Base-by-base conservation (phyloP, 1,140 invertebrate genomes). In the Protaetia brevitarsis region DNA sequence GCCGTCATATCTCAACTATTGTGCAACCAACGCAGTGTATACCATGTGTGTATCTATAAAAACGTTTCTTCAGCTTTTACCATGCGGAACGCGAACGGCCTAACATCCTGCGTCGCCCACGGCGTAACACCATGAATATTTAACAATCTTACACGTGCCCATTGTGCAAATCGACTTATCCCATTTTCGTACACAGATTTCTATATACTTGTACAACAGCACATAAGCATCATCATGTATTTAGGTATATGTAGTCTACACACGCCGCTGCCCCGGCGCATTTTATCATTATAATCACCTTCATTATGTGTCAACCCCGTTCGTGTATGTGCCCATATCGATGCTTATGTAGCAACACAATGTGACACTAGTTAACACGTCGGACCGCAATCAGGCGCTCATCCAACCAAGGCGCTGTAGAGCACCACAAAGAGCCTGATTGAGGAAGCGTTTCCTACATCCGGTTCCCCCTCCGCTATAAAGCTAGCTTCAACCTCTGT, bases 71-170 rank as follows among this genome's bases (percentile, higher is more conserved):
- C 34, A 23, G 21, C 21, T 51, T 51, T 51, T 51, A 19, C 41
- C 41, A 51, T 51, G 41, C 41, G 19, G 13, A 51, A 51, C 41
- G 41, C 19, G 41, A 16, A 19, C 13, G 41, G 13, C 16, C 3
- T 8, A 19, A 51, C 41, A 51, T 51, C 41, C 41, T 51, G 41
- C 41, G 41, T 51, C 41, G 19, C 19, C 41, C 16, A 51, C 41
- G 19, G 26, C 41, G 41, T 23, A 51, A 51, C 16, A 19, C 13
- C 16, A 19, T 51, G 41, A 51, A 51, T 51, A 51, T 51, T 51
- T 51, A 51, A 51, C 41, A 19, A 16, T 51, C 41, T 51, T 19
- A 51, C 41, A 51, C 41, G 41, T 51, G 41, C 41, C 41, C 41
- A 19, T 19, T 51, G 41, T 51, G 41, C 26, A 51, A 51, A 51